A percentile compares a stretch with the other conserved stretches of the same genome.
Evolutionary conservation across 2,797 vertebrate species (phyloP).

Genomic region (Mus minutoides): DNA sequence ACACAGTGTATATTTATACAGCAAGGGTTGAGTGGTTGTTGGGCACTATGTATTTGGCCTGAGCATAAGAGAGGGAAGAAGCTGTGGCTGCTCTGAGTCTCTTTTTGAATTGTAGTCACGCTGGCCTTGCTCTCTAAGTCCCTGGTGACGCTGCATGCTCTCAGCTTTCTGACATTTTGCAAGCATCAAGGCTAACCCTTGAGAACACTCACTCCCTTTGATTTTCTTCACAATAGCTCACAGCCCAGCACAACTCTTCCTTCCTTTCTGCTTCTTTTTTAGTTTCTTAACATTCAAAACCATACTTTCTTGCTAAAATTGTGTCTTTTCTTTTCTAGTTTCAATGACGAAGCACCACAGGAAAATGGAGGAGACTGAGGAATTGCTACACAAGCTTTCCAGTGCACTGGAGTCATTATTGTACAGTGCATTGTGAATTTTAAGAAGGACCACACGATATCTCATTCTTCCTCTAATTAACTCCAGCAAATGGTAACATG

Average conservation of each 20-base stretch:
- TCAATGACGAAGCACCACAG: slow-evolving; percentile 40
- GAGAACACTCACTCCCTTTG: slow-evolving; percentile 77
- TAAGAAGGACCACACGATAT: slow-evolving; percentile 43
- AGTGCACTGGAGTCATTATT: slow-evolving; percentile 51
- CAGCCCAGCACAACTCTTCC: slow-evolving; percentile 59
- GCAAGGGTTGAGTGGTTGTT: background rate
- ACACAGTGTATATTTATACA: background rate
- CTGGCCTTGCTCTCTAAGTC: slow-evolving; percentile 38
- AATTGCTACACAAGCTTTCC: slow-evolving; percentile 47
- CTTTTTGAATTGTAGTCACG: slow-evolving; percentile 66
- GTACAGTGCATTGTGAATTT: slow-evolving; percentile 65
- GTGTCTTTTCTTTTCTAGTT: slow-evolving; percentile 48
- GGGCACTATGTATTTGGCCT: background rate
- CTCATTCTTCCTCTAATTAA: slow-evolving; percentile 64
- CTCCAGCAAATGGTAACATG: slow-evolving; percentile 28
- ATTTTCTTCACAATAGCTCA: slow-evolving; percentile 78
- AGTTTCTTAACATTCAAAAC: slow-evolving; percentile 60
- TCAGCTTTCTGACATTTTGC: slow-evolving; percentile 69
- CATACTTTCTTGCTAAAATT: slow-evolving; percentile 70
- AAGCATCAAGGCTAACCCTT: slow-evolving; percentile 74
- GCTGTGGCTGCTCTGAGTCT: background rate
- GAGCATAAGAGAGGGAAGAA: background rate
- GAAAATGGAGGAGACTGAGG: slow-evolving; percentile 46
- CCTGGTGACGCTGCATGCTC: slow-evolving; percentile 62
- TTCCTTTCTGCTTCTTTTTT: slow-evolving; percentile 33